Percentiles rank a stretch among this genome's conserved stretches.
These are phyloP conservation scores for Reticulitermes speratus DNA, from an alignment of 1,140 invertebrate species.

Conservation along the genomic window DNA sequence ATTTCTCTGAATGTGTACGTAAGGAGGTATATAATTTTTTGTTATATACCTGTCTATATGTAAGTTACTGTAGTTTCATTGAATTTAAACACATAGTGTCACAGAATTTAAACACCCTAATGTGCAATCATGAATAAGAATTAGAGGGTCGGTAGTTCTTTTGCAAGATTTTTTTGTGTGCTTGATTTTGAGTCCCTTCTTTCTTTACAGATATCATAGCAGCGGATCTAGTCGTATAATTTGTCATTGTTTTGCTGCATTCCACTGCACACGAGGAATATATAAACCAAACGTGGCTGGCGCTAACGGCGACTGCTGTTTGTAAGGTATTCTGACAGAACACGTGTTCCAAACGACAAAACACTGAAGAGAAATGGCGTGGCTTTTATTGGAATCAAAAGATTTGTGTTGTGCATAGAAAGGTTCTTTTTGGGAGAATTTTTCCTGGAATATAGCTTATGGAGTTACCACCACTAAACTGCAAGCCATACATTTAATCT, in stretches of 20 bases:
- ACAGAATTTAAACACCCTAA: not conserved
- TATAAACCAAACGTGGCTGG: not conserved
- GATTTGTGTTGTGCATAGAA: too few relatives aligned
- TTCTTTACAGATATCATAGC: not conserved
- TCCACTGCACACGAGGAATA: not conserved
- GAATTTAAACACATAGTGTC: too few relatives aligned
- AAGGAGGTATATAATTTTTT: too few relatives aligned
- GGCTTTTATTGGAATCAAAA: too few relatives aligned
- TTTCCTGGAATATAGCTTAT: too few relatives aligned
- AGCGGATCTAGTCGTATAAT: not conserved
- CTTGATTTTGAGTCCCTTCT: not conserved
- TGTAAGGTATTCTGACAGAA: not conserved
- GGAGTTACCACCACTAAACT: too few relatives aligned
- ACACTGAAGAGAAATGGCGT: not conserved
- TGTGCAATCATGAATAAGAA: not conserved
- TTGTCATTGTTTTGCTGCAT: conserved; percentile 5
- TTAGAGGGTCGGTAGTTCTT: not conserved
- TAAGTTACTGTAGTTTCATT: too few relatives aligned
- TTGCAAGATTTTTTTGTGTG: not conserved
- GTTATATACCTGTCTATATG: too few relatives aligned
- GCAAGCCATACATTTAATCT: too few relatives aligned
- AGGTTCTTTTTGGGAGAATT: too few relatives aligned
- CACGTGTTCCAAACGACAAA: not conserved
- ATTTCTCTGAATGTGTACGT: too few relatives aligned
- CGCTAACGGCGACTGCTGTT: not conserved